Conservation (phyloP, 2,113 vertebrate species). For the Pleuronectes platessa region DNA sequence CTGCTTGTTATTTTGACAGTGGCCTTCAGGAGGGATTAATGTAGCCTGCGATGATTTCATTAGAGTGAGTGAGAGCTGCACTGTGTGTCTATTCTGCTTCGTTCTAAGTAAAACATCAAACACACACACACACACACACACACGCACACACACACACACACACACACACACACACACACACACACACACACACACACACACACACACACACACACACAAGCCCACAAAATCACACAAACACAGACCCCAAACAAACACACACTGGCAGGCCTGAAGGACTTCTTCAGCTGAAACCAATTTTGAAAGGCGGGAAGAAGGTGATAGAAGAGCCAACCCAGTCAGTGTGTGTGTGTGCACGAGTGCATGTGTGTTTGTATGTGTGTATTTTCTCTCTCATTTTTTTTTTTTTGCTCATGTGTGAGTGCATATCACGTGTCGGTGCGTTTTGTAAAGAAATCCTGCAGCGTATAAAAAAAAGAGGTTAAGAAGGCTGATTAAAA, state of each 20-base stretch:
- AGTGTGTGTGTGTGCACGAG: slow-evolving; percentile 32
- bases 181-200: slow-evolving; percentile 26
- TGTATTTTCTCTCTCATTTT: slow-evolving; percentile 7
- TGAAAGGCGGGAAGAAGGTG: slow-evolving; percentile 68
- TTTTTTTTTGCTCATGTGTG: slow-evolving; percentile 10
- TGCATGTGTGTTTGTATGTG: slow-evolving; percentile 21
- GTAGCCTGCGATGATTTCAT: slow-evolving; percentile 78
- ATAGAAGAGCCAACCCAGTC: slow-evolving; percentile 73
- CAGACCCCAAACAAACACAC: slow-evolving; percentile 37
- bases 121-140: slow-evolving; percentile 30
- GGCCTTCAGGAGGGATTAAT: slow-evolving; percentile 80
- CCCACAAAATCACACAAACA: slow-evolving; percentile 20
- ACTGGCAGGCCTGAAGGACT: slow-evolving; percentile 72
- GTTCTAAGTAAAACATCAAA: slow-evolving; percentile 72
- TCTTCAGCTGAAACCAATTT: slow-evolving; percentile 83
- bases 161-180: slow-evolving; percentile 44
- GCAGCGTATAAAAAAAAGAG: slow-evolving; percentile 69
- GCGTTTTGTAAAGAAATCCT: slow-evolving; percentile 75
- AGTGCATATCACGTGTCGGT: slow-evolving; percentile 57
- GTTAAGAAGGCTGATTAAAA: slow-evolving; percentile 84
- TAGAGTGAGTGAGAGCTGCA: slow-evolving; percentile 66
- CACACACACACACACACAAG: slow-evolving; percentile 41
- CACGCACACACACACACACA: slow-evolving; percentile 18
- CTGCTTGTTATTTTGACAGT: slow-evolving; percentile 77
- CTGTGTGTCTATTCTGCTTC: slow-evolving; percentile 52